A percentile compares a stretch with the other conserved stretches of the same genome.
Conservation (phyloP, 2,797 vertebrate species). For the Pipistrellus pygmaeus region DNA sequence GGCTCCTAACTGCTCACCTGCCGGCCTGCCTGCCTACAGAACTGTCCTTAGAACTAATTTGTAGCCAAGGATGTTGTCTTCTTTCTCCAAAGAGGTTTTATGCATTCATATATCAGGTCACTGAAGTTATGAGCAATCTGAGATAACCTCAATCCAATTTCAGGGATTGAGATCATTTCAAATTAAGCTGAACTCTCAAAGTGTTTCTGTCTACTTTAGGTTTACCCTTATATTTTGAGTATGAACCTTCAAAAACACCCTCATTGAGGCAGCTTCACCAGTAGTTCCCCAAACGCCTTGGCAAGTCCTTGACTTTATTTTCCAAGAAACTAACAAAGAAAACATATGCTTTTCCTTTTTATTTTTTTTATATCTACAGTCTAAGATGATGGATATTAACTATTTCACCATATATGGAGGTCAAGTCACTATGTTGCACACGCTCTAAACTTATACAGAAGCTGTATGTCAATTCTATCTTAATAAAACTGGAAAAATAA, state of each 20-base stretch:
- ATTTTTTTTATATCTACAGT: background rate
- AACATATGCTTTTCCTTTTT: background rate
- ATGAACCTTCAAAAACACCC: background rate
- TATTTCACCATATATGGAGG: background rate
- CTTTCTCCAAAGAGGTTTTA: constrained; percentile 23
- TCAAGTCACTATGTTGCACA: background rate
- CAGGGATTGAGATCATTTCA: constrained; percentile 10
- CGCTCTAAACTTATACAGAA: background rate
- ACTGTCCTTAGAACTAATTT: background rate
- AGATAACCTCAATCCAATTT: background rate
- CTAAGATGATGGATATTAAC: background rate
- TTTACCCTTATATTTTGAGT: background rate
- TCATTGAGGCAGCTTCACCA: constrained; percentile 2
- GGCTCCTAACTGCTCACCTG: no score
- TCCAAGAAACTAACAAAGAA: background rate
- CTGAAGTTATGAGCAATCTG: background rate
- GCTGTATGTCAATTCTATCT: background rate
- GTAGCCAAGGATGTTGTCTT: background rate
- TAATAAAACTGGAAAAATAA: background rate
- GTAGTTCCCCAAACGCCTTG: background rate
- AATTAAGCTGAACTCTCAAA: background rate
- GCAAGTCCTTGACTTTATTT: background rate
- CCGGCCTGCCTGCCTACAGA: background rate
- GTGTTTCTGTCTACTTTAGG: background rate
- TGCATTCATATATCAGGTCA: background rate